A percentile compares a stretch with the other conserved stretches of the same genome.
These are phyloP conservation scores for Xerus inauris DNA, from an alignment of 2,113 vertebrate genomes.

Conservation along the genomic window DNA sequence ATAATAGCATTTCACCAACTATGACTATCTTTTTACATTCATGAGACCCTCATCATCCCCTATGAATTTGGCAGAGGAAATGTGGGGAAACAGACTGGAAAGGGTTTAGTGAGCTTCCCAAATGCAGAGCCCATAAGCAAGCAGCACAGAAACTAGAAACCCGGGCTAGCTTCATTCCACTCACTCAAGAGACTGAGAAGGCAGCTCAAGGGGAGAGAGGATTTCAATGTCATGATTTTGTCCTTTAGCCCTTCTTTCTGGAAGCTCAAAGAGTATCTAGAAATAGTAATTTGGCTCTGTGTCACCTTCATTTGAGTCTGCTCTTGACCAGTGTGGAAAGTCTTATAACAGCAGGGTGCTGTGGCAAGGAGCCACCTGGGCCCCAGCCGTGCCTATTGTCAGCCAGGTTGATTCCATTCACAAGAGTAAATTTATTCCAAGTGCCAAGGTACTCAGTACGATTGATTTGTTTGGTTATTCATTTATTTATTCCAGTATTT, in stretches of 20 bases:
- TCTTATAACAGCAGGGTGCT: background rate
- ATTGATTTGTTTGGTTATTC: conserved; percentile 27
- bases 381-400: background rate
- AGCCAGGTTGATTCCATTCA: background rate
- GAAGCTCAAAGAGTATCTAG: background rate
- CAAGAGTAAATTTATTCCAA: background rate
- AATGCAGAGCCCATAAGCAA: background rate
- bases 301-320: background rate
- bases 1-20: background rate
- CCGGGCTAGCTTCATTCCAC: background rate
- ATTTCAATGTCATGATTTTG: background rate
- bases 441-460: background rate
- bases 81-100: background rate
- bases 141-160: background rate
- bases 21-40: background rate
- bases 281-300: background rate
- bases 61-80: background rate
- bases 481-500: background rate
- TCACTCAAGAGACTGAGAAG: background rate
- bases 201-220: background rate
- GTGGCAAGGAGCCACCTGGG: background rate
- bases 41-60: background rate
- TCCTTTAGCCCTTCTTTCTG: background rate
- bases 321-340: background rate
- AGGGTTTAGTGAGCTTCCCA: background rate